Evolutionary conservation across 2,888 invertebrate genomes (phyloP), one percentile per base, ranked within the genome.

Genomic region (Drosophila atripex): DNA sequence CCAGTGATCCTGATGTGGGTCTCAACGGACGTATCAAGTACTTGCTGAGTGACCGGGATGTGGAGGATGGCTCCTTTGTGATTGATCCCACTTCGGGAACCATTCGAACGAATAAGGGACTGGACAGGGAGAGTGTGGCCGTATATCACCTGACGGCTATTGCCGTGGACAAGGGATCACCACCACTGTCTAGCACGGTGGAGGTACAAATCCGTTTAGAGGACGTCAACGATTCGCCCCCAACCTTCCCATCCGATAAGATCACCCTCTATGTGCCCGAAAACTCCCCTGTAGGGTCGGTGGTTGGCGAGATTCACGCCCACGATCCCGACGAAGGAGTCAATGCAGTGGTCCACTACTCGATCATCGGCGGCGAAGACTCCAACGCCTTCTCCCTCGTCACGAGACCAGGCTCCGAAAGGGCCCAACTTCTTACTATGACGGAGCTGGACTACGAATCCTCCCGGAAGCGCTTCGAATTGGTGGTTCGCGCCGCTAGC

Each of bases 381-480:
- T 95, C 97, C 0, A 95, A 95, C 88, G 95, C 95, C 70, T 98
- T 98, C 90, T 94, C 95, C 0, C 92, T 98, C 0, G 95, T 96
- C 66, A 95, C 96, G 0, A 93, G 96, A 54, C 95, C 96, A 69
- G 97, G 96, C 0, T 95, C 95, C 0, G 96, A 97, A 78, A 95
- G 95, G 71, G 98, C 98, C 0, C 97, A 98, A 89, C 92, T 99
- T 3, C 93, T 97, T 0, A 98, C 98, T 0, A 94, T 96, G 93
- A 95, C 96, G 0, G 98, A 98, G 87, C 91, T 99, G 38, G 99
- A 99, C 92, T 99, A 98, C 90, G 99, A 99, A 90, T 97, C 97
- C n/a, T 93, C 96, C 0, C 94, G 96, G 70, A 98, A 98, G 90
- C 95, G 95, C 69, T 99, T 96, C 90, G 96, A 97, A 89, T 92